phyloP scores from a whole-genome alignment of 2,888 invertebrate genomes.

The Onthophagus sagittarius region DNA sequence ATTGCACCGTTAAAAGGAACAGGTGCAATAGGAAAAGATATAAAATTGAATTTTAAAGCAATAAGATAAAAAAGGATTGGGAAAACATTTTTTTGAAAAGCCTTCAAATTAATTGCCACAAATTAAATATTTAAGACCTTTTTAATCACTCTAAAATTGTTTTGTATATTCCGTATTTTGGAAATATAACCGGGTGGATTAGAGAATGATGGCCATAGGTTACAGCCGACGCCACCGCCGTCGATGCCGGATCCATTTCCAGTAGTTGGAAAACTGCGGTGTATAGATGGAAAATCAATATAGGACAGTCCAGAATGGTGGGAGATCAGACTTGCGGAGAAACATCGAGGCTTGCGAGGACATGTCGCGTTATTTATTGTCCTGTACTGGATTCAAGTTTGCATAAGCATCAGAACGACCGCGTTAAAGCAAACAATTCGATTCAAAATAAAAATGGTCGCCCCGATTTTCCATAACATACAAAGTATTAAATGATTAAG shows the following conservation, averaged over 20 bases:
- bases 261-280: conserved; percentile 14
- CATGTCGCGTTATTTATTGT: neutral
- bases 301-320: neutral
- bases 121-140: no score
- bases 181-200: neutral
- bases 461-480: neutral
- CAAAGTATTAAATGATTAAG: neutral
- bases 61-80: neutral
- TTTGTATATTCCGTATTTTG: neutral
- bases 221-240: neutral
- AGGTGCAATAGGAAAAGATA: neutral
- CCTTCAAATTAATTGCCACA: no score
- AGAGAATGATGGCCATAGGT: neutral
- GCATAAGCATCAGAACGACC: neutral
- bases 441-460: neutral
- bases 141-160: neutral
- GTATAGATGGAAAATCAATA: conserved; percentile 40
- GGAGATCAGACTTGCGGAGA: neutral
- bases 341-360: neutral
- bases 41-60: neutral
- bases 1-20: neutral
- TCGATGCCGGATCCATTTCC: neutral
- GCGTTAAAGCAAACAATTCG: neutral
- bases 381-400: neutral
- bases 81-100: neutral